These are phyloP conservation scores for Trilocha varians DNA, from an alignment of 2,888 invertebrate genomes.

Conservation along the genomic window DNA sequence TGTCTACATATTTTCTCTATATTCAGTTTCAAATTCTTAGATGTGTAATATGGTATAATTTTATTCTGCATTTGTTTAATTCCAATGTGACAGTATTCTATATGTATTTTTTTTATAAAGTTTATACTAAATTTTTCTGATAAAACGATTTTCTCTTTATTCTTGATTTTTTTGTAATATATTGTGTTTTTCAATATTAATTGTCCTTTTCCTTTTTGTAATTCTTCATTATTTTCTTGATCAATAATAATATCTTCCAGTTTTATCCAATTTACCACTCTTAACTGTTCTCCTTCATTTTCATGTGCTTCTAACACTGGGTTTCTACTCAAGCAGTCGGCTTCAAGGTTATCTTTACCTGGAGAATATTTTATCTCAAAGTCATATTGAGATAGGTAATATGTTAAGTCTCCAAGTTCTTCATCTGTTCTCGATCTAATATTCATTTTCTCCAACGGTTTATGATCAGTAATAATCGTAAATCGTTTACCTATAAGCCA, in stretches of 20 bases:
- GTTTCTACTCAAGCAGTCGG: no score
- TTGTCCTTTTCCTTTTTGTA: background rate
- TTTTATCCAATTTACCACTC: conserved; percentile 4
- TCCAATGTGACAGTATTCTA: conserved; percentile 16
- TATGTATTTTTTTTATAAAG: conserved; percentile 14
- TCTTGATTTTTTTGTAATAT: conserved; percentile 1
- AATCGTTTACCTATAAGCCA: no score
- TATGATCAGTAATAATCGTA: no score
- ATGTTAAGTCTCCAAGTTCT: no score
- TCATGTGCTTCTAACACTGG: conserved; percentile 3
- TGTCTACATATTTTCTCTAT: conserved; percentile 6
- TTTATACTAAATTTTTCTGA: conserved; percentile 17
- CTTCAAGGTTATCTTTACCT: no score
- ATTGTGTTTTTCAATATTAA: background rate
- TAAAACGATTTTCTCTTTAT: conserved; percentile 13
- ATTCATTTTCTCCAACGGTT: no score
- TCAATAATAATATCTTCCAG: conserved; percentile 1
- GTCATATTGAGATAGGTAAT: no score
- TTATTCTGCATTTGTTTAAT: conserved; percentile 13
- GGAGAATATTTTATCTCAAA: no score
- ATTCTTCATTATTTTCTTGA: background rate
- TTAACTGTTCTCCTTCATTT: conserved; percentile 2
- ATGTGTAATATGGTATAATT: conserved; percentile 12
- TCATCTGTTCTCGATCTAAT: no score
- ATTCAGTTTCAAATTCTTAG: conserved; percentile 13